Evolutionary conservation across 2,888 invertebrate species (phyloP), one percentile per base, ranked within the genome.

Genomic region (Nemotelus pantherinus): DNA sequence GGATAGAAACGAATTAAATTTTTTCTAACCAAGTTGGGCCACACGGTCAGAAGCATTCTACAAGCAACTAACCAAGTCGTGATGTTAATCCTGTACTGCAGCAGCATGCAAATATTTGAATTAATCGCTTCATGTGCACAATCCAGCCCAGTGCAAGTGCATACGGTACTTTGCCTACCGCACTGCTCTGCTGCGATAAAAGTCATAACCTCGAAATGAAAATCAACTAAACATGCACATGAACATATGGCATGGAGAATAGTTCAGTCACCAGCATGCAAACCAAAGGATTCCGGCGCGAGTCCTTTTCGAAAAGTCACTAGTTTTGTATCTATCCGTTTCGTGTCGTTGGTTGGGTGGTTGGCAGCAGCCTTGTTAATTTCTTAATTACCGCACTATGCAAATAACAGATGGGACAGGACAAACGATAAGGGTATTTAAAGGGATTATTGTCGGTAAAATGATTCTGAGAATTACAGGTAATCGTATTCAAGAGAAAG

Each of bases 341-440:
- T 25, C 25, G 25, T 25, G 25, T 25, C 25, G 25, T 25, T 25
- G 25, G 25, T 25, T 25, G 25, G 25, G 25, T 25, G 25, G 25
- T 25, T 25, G 25, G 25, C 64, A 2, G 10, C 43, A 55, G 25
- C 48, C 41, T 63, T 74, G 48, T 74, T 74, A 74, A 74, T 74
- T 74, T 74, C 74, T 74, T 74, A 74, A 74, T 74, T 74, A 63
- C 74, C n/a, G 63, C 5, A 39, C 3, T 74, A 74, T 74, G 74
- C 74, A 74, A 74, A 74, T 74, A 74, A 7, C 63, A 74, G 74
- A 74, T 63, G 74, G 47, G 41, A 39, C 63, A 7, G 10, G 48
- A 41, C 41, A 6, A 53, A 43, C 25, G 43, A 47, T 55, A 6
- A 25, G 50, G 55, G 44, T 41, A 53, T 48, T 53, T 70, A 70